Percentiles rank a stretch among this genome's conserved stretches.
phyloP scores from a whole-genome alignment of 2,113 vertebrate species.

The Turnix velox region DNA sequence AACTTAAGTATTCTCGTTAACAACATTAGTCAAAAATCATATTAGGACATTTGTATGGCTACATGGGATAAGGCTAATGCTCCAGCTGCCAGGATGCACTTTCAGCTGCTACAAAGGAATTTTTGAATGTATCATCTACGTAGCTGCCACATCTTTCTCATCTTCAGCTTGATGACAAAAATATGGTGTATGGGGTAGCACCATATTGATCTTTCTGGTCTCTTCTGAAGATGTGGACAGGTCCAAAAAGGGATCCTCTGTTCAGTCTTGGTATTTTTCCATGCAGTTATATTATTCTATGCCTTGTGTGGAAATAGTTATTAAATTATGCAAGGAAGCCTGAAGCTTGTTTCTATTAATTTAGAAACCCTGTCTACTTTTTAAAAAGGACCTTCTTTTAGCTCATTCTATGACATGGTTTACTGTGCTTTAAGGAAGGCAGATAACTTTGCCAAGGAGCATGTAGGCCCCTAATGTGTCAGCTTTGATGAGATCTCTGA shows the following conservation, averaged over 20 bases:
- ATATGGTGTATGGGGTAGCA: neutral
- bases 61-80: neutral
- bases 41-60: neutral
- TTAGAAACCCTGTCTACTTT: slow-evolving; percentile 4
- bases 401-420: neutral
- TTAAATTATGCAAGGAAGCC: neutral
- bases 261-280: neutral
- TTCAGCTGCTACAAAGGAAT: neutral
- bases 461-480: neutral
- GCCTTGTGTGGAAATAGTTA: neutral
- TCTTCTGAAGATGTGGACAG: neutral
- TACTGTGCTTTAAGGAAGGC: neutral
- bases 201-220: neutral
- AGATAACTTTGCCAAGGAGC: neutral
- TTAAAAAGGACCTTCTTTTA: slow-evolving; percentile 1
- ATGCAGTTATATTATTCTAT: neutral
- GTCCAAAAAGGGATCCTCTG: neutral
- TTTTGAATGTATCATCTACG: neutral
- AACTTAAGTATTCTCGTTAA: neutral
- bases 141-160: neutral
- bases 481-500: neutral
- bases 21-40: neutral
- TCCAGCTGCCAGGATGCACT: neutral
- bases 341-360: slow-evolving; percentile 1
- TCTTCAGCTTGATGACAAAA: neutral